These are phyloP conservation scores for Colletes collaris DNA, from an alignment of 2,888 invertebrate genomes.

Conservation along the genomic window DNA sequence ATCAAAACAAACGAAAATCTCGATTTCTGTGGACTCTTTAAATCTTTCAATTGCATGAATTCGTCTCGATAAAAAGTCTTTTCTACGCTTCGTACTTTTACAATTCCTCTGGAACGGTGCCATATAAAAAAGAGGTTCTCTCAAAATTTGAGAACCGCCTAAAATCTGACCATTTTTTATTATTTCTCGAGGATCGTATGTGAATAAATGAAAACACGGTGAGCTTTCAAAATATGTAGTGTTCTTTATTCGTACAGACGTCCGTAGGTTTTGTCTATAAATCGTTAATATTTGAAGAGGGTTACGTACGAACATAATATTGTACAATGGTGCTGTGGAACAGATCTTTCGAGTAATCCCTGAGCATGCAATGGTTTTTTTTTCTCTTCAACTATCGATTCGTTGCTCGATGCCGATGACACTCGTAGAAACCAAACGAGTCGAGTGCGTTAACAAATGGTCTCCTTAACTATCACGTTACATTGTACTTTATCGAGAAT, in stretches of 20 bases:
- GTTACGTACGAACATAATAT: neutral
- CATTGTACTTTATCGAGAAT: neutral
- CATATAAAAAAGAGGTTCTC: too few relatives aligned
- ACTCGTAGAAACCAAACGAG: constrained; percentile 7
- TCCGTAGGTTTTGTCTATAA: neutral
- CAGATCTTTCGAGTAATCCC: constrained; percentile 48
- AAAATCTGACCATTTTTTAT: too few relatives aligned
- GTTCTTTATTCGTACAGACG: constrained; percentile 13
- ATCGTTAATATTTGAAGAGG: neutral
- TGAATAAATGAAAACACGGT: neutral
- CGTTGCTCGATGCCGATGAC: constrained; percentile 7
- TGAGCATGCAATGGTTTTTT: constrained; percentile 41
- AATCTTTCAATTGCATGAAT: too few relatives aligned
- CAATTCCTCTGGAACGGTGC: too few relatives aligned
- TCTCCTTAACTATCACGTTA: neutral
- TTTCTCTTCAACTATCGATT: neutral
- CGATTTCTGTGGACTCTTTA: too few relatives aligned
- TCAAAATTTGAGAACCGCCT: neutral
- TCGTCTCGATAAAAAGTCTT: too few relatives aligned
- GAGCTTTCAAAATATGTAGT: neutral
- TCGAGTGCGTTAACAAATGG: neutral
- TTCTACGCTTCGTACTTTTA: too few relatives aligned
- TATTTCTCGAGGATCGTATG: neutral
- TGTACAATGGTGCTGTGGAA: neutral
- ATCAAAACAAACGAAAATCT: too few relatives aligned